Conservation (phyloP, 2,797 vertebrate species). For the Tinamus major region DNA sequence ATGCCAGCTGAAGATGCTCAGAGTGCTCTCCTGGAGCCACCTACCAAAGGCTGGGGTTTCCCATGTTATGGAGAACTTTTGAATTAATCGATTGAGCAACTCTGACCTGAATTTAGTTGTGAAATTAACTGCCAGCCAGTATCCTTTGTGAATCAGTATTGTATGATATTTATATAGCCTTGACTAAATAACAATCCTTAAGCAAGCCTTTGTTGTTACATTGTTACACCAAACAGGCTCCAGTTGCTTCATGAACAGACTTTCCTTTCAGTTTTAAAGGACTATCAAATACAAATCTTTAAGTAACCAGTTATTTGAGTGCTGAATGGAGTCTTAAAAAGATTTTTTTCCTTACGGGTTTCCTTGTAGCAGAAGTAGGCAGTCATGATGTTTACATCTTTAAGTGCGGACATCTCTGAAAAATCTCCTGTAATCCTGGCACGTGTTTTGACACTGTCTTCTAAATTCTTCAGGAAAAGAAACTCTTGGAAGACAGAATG, state of each 20-base stretch:
- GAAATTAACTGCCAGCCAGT: neutral
- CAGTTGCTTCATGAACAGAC: neutral
- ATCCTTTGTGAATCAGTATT: neutral
- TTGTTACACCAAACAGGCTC: neutral
- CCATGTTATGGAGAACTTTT: neutral
- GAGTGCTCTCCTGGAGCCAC: neutral
- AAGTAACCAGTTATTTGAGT: neutral
- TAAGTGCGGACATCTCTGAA: neutral
- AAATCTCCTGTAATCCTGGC: neutral
- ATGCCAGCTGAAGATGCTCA: neutral
- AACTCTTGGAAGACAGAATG: conserved; percentile 93
- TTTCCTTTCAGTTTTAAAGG: neutral
- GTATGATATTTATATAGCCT: neutral
- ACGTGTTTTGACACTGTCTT: conserved; percentile 18
- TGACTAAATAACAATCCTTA: neutral
- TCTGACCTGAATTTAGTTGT: neutral
- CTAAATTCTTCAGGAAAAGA: conserved; percentile 89
- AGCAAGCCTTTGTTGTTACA: neutral
- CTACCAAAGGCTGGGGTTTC: neutral
- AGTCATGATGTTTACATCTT: neutral
- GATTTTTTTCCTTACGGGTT: neutral
- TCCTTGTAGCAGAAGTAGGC: neutral
- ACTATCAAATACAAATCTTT: neutral
- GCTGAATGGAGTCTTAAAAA: neutral
- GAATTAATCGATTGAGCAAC: neutral